Percentiles rank a stretch among this genome's conserved stretches.
phyloP scores from a whole-genome alignment of 2,888 invertebrate species.

The Temnothorax ravouxi region DNA sequence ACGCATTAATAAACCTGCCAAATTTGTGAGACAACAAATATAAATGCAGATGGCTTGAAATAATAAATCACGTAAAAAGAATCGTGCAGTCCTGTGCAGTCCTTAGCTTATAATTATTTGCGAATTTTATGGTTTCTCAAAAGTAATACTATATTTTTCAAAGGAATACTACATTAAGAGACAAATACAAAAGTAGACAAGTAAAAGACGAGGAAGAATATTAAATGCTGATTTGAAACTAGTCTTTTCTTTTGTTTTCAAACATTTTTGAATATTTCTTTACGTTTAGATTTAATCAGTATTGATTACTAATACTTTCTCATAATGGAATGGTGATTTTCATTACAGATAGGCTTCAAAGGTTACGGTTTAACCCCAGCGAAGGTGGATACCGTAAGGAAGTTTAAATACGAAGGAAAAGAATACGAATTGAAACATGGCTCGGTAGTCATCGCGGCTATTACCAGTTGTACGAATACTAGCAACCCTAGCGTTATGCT shows the following conservation, averaged over 20 bases:
- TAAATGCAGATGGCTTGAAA: background rate
- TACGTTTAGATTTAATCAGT: background rate
- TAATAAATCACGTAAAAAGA: background rate
- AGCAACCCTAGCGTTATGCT: constrained; percentile 99
- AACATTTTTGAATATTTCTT: background rate
- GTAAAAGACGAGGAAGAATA: background rate
- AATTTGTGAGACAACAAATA: constrained; percentile 38
- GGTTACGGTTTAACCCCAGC: constrained; percentile 93
- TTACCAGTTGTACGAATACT: constrained; percentile 99
- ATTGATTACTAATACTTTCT: background rate
- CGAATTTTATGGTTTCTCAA: background rate
- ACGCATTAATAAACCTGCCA: constrained; percentile 42
- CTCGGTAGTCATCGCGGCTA: constrained; percentile 98
- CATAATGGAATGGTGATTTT: background rate
- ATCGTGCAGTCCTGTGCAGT: no score
- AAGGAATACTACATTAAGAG: background rate
- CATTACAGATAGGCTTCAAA: constrained; percentile 94
- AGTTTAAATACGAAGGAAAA: constrained; percentile 93
- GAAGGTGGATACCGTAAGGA: constrained; percentile 89
- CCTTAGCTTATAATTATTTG: background rate
- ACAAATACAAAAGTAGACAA: background rate
- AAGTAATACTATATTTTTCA: background rate
- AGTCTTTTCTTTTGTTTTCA: background rate
- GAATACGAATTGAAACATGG: constrained; percentile 95
- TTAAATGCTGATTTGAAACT: background rate